Evolutionary conservation across 1,140 invertebrate genomes (phyloP).

Genomic region (Physella acuta): DNA sequence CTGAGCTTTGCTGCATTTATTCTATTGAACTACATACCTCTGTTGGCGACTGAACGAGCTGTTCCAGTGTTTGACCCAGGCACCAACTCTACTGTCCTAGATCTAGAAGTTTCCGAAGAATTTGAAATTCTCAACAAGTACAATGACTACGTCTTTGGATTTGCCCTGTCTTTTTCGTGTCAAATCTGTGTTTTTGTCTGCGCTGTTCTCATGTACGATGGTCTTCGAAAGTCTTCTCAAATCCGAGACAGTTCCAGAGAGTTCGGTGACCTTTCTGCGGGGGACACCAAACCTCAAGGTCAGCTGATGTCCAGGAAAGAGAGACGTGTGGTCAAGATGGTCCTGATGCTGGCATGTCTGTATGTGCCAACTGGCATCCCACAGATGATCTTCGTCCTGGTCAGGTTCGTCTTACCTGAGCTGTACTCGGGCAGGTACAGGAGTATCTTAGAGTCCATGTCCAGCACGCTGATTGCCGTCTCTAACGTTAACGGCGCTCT

Average conservation of each 20-base stretch:
- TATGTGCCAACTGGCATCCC: neutral
- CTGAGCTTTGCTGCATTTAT: neutral
- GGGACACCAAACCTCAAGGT: neutral
- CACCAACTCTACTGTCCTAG: neutral
- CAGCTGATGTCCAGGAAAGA: neutral
- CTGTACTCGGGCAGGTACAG: neutral
- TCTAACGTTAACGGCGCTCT: neutral
- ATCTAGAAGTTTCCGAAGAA: neutral
- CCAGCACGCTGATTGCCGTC: neutral
- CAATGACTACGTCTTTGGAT: neutral
- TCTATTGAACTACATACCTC: neutral
- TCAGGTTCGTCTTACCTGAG: neutral
- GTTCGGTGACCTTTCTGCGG: too few relatives aligned
- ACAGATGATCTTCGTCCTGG: neutral
- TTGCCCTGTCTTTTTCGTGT: neutral
- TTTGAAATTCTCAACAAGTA: neutral
- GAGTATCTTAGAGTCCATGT: neutral
- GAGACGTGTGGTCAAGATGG: neutral
- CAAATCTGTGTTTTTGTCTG: neutral
- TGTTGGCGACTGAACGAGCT: neutral
- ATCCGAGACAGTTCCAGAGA: too few relatives aligned
- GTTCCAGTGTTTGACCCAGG: neutral
- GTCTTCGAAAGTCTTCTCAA: neutral
- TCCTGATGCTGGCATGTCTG: neutral
- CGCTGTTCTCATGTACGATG: neutral